Percentiles rank a stretch among this genome's conserved stretches.
These are phyloP conservation scores for Pelecanoides urinatrix DNA, from an alignment of 2,113 vertebrate species.

Conservation along the genomic window DNA sequence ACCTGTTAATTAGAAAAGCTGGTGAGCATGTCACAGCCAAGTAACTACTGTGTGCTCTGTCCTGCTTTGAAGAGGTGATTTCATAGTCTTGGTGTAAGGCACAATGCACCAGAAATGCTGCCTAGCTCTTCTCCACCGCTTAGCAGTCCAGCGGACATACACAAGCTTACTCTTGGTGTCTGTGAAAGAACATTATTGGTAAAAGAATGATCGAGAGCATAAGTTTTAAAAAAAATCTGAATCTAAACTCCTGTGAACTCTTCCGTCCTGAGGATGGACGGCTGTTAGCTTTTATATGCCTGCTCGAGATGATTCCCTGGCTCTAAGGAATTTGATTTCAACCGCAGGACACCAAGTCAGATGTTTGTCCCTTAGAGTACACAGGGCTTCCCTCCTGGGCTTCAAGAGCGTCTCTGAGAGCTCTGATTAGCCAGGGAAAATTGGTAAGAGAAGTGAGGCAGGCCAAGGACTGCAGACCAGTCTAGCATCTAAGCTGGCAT, in stretches of 20 bases:
- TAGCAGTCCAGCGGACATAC: not conserved
- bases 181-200: not conserved
- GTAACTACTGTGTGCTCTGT: not conserved
- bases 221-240: not conserved
- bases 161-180: not conserved
- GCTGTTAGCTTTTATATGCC: accelerated
- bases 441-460: not conserved
- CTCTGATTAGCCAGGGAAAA: not conserved
- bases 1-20: not conserved
- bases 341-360: accelerated
- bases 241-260: not conserved
- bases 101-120: not conserved
- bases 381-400: not conserved
- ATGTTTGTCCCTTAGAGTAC: not conserved
- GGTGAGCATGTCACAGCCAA: not conserved
- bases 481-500: not conserved
- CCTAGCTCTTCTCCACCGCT: not conserved
- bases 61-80: not conserved
- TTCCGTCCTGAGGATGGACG: not conserved
- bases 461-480: not conserved
- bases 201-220: not conserved
- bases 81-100: not conserved
- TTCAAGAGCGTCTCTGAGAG: not conserved
- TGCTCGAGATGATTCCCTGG: not conserved
- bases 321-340: not conserved